Evolutionary conservation across 2,888 invertebrate genomes (phyloP).

Genomic region (Lasioglossum morio): DNA sequence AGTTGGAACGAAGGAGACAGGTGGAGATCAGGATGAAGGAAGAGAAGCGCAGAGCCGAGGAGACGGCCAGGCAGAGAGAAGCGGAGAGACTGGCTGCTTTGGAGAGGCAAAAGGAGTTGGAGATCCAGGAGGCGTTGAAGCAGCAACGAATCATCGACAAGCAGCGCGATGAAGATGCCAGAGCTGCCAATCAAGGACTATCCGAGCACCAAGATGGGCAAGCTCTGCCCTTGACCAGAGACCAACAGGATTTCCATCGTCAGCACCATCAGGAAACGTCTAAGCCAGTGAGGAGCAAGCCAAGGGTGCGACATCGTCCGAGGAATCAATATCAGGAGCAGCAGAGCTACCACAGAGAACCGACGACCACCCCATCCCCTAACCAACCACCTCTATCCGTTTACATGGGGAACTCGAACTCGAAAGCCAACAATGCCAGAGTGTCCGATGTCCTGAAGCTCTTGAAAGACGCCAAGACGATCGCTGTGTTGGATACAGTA

Average conservation of each 20-base stretch:
- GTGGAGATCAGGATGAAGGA: conserved; percentile 75
- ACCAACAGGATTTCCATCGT: conserved; percentile 73
- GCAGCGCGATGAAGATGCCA: conserved; percentile 63
- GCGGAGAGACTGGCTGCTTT: conserved; percentile 69
- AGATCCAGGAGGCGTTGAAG: conserved; percentile 65
- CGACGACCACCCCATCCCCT: conserved; percentile 84
- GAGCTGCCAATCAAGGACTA: background rate
- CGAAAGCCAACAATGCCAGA: conserved; percentile 85
- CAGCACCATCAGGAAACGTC: conserved; percentile 75
- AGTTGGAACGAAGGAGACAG: conserved; percentile 73
- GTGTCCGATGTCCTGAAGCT: conserved; percentile 90
- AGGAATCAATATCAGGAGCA: conserved; percentile 64
- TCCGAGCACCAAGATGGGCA: conserved; percentile 56
- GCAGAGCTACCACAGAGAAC: conserved; percentile 52
- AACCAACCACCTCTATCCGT: conserved; percentile 95
- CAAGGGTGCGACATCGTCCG: conserved; percentile 53
- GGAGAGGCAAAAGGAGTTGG: conserved; percentile 76
- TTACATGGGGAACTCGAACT: conserved; percentile 87
- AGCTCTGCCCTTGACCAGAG: conserved; percentile 68
- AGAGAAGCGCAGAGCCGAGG: conserved; percentile 69
- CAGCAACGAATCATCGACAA: conserved; percentile 69
- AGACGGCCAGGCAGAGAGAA: conserved; percentile 72
- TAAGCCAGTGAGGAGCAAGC: conserved; percentile 55
- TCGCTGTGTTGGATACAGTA: conserved; percentile 91
- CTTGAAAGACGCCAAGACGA: conserved; percentile 89